A percentile compares a stretch with the other conserved stretches of the same genome.
Conservation (phyloP, 2,113 vertebrate genomes). For the Salvelinus sp. region DNA sequence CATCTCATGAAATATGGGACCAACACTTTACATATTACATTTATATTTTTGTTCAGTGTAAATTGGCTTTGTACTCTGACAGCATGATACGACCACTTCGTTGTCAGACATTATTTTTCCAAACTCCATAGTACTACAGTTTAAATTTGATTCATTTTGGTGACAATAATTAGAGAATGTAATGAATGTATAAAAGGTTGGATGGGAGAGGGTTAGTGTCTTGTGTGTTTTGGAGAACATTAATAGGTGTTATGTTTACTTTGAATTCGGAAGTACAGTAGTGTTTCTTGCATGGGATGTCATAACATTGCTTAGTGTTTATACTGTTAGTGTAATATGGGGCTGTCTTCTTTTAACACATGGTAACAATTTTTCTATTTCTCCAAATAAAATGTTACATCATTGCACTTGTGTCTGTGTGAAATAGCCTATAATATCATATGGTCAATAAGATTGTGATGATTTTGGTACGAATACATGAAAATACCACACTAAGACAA, state of each 20-base stretch:
- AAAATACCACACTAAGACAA: neutral
- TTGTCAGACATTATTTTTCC: neutral
- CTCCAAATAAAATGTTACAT: slow-evolving; percentile 9
- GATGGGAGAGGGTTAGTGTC: neutral
- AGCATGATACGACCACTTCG: neutral
- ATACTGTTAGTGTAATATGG: neutral
- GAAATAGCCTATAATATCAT: neutral
- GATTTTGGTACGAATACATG: neutral
- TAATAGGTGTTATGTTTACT: neutral
- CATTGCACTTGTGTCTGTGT: neutral
- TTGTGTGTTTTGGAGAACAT: neutral
- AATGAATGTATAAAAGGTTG: neutral
- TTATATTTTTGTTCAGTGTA: neutral
- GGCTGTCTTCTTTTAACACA: neutral
- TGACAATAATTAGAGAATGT: neutral
- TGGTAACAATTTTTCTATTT: slow-evolving; percentile 4
- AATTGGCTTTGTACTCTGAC: neutral
- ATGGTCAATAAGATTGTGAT: neutral
- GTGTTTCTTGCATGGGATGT: neutral
- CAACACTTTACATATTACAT: too few relatives aligned
- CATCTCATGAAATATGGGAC: too few relatives aligned
- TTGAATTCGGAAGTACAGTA: neutral
- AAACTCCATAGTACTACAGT: neutral
- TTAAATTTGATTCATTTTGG: neutral
- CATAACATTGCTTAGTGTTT: slow-evolving; percentile 5